These are phyloP conservation scores for Lophotis ruficrista DNA, from an alignment of 2,113 vertebrate species.

Conservation along the genomic window DNA sequence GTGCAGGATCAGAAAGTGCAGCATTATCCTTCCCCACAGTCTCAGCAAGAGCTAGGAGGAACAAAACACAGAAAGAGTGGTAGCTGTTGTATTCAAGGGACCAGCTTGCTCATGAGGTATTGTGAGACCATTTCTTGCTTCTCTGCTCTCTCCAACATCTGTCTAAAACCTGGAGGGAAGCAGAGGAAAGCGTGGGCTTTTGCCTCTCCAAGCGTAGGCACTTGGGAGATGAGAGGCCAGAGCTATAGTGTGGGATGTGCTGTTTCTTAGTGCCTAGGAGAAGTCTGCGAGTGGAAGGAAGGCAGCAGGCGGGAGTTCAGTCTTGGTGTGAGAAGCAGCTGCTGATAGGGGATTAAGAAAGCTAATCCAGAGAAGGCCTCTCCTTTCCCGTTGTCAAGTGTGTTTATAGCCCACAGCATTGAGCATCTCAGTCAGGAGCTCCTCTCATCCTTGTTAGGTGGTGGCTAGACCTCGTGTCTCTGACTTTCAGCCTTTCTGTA, in stretches of 20 bases:
- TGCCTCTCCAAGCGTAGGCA: too few relatives aligned
- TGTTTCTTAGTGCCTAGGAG: background rate
- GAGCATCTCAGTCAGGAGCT: background rate
- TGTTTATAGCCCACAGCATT: background rate
- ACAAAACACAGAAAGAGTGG: background rate
- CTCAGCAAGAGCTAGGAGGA: background rate
- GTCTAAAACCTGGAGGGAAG: background rate
- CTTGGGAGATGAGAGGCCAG: background rate
- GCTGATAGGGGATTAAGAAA: background rate
- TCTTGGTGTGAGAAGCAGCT: background rate
- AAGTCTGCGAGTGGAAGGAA: background rate
- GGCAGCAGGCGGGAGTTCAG: background rate
- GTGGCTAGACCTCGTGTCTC: background rate
- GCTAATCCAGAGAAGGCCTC: background rate
- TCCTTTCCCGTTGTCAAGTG: background rate
- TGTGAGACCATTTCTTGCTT: background rate
- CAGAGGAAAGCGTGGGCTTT: background rate
- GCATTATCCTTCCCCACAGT: background rate
- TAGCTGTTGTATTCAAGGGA: background rate
- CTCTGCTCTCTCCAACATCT: background rate
- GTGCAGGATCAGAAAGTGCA: background rate
- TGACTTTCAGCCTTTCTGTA: background rate
- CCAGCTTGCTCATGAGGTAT: background rate
- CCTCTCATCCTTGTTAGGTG: background rate
- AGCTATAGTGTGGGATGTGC: background rate